Evolutionary conservation across 2,888 invertebrate genomes (phyloP), one percentile per base, ranked within the genome.

Genomic region (Watsonalla cultraria): DNA sequence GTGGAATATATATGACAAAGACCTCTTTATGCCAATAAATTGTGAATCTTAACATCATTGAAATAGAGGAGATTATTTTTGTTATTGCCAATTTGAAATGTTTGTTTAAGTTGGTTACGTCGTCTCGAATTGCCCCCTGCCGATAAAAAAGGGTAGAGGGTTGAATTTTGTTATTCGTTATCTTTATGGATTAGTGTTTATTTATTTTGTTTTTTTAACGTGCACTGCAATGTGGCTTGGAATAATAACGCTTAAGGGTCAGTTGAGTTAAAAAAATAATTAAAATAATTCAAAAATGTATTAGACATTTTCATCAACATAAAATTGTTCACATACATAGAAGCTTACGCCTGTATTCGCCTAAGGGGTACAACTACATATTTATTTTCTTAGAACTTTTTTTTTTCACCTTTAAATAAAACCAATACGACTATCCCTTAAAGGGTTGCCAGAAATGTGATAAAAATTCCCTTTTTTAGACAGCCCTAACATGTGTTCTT

Each of bases 1-100:
- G n/a, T n/a, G 80, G 86, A 82, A 87, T 86, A 90, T 88, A 89
- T 89, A 89, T 88, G 84, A n/a, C n/a, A n/a, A n/a, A 87, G 82
- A 62, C 24, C 24, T 45, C 6, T 13, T 6, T 11, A 7, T 39
- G 33, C 13, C 54, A 46, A 6, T 52, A 53, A 5, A 77, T 62
- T 65, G 42, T 67, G n/a, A 55, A 54, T 68, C 62, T 69, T 82
- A 74, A 24, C 24, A 1, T 4, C 24, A 24, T 24, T 24, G 1
- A 24, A 24, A 24, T 24, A 24, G 4, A 24, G 24, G 24, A 4
- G 24, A 24, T 24, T 24, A 24, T 24, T 24, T 24, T 2, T 24
- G 24, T 24, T 24, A 24, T 24, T 24, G 24, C 24, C 24, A 24
- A 24, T 57, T 57, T 59, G 62, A 51, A 61, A 59, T 62, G 57